phyloP scores from a whole-genome alignment of 2,113 vertebrate genomes.

The Sylvietta virens region DNA sequence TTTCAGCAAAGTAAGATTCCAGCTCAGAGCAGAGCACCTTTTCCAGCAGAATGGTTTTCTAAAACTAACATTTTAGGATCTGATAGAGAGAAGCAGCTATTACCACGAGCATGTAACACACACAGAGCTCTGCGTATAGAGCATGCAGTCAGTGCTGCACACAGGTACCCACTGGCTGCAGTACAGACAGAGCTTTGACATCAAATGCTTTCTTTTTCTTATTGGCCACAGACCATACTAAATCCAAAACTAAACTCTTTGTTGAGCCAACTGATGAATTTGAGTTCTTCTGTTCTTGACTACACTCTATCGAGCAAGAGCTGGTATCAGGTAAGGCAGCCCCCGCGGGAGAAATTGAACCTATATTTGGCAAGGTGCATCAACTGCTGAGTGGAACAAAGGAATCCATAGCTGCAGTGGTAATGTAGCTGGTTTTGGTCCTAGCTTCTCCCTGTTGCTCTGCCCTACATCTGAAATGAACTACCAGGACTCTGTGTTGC shows the following conservation, averaged over 20 bases:
- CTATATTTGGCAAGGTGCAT: background rate
- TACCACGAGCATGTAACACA: rapidly evolving
- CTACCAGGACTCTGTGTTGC: rapidly evolving
- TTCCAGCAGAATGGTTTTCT: background rate
- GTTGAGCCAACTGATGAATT: background rate
- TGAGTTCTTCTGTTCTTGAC: background rate
- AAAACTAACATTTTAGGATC: background rate
- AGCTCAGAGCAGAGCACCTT: background rate
- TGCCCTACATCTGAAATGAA: background rate
- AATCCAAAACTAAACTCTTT: background rate
- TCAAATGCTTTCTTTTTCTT: background rate
- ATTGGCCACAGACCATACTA: background rate
- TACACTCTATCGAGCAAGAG: background rate
- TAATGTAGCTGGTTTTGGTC: background rate
- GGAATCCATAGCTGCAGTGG: background rate
- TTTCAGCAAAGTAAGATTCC: background rate
- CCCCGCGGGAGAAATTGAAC: background rate
- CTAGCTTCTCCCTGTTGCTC: background rate
- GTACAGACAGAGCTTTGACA: background rate
- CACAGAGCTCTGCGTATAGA: background rate
- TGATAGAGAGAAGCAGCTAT: background rate
- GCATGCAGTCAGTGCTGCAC: background rate
- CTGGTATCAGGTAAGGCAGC: background rate
- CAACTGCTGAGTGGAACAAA: background rate
- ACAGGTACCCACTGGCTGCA: background rate